These are phyloP conservation scores for Sebastolobus alascanus DNA, from an alignment of 2,797 vertebrate genomes.

Conservation along the genomic window DNA sequence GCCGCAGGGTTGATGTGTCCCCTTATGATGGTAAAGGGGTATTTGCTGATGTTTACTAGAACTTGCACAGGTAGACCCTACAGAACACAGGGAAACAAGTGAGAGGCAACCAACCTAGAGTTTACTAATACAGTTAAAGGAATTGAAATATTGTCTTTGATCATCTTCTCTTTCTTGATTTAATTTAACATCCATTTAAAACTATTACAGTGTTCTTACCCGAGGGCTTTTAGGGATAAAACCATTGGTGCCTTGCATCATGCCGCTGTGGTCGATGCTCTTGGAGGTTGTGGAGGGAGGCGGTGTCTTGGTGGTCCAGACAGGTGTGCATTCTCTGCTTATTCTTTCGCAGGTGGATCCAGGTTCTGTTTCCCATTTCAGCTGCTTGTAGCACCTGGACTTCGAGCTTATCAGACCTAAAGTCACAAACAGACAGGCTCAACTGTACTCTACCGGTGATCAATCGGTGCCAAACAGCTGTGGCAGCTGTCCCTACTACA, in stretches of 20 bases:
- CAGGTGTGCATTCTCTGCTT: constrained; percentile 17
- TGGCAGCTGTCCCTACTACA: constrained; percentile 12
- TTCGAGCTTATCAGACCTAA: constrained; percentile 40
- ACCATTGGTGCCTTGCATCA: constrained; percentile 7
- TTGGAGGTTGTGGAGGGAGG: constrained; percentile 69
- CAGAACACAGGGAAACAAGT: constrained; percentile 39
- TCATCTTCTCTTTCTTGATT: background rate
- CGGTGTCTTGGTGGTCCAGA: constrained; percentile 39
- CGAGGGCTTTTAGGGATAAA: constrained; percentile 32
- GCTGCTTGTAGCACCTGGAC: constrained; percentile 44
- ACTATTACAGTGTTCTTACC: constrained; percentile 48
- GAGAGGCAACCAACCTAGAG: constrained; percentile 19
- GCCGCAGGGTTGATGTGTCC: constrained; percentile 80
- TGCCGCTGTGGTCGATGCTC: constrained; percentile 8
- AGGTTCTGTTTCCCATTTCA: constrained; percentile 40
- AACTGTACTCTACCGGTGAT: constrained; percentile 2
- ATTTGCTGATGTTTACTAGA: constrained; percentile 48
- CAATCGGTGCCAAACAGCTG: constrained; percentile 10
- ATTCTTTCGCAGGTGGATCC: constrained; percentile 15
- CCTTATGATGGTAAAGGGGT: constrained; percentile 76
- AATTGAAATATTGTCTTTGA: background rate
- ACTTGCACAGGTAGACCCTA: constrained; percentile 64
- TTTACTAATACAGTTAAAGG: background rate
- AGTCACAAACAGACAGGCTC: constrained; percentile 28
- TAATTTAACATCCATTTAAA: background rate